Evolutionary conservation across 2,797 vertebrate species (phyloP), one percentile per base, ranked within the genome.

Genomic region (Chaunax sp.): DNA sequence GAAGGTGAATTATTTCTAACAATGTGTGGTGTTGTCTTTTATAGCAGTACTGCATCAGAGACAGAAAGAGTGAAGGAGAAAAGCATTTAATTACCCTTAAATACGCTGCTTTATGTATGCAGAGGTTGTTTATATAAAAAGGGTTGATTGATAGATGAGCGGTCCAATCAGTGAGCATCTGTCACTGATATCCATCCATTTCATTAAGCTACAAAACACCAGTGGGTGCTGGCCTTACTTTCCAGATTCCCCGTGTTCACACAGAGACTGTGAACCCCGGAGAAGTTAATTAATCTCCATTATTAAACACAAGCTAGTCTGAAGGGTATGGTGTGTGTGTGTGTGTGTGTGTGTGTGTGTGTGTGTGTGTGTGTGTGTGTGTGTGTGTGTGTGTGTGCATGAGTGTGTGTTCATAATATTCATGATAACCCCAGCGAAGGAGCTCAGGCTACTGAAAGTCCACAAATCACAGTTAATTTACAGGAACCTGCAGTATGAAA

Each of bases 231-330:
- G 19, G 47, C 53, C 65, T 60, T 72, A 70, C 45, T 63, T 60
- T 62, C 52, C 53, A 69, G 53, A 68, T 54, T 60, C 60, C 43
- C 40, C 62, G 30, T 25, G 49, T 75, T 80, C 55, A 60, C 19
- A 38, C 25, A 87, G 69, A 69, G 74, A 83, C 77, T 72, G 75
- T 45, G 90, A 92, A 94, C 93, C 91, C 83, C 89, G 91, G 92
- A 88, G 87, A 92, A 84, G 57, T 83, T 90, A 91, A 93, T 94
- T 90, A 90, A 92, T 93, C 82, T 87, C 84, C 83, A 89, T 92
- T 78, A 84, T 92, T 92, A 92, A 90, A 85, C 71, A 87, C 83
- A 92, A 92, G 92, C 28, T 47, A 46, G 71, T 77, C 79, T 12
- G 78, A 30, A 30, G 9, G 28, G 28, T 30, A 8, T 4, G 28